Conservation (phyloP, 2,888 invertebrate species). For the Phyllotreta striolata region DNA sequence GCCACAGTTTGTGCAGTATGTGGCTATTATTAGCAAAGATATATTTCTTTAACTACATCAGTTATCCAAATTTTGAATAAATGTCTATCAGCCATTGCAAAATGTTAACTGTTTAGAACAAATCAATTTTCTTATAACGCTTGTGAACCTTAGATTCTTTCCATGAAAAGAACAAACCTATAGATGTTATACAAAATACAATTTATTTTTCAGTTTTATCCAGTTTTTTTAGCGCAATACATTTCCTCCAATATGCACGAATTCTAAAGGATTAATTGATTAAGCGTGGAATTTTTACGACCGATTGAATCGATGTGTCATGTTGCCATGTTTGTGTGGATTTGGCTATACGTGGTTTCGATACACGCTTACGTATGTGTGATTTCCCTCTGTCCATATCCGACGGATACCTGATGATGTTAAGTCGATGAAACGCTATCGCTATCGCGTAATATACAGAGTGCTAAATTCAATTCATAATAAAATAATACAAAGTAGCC, state of each 20-base stretch:
- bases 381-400: slow-evolving; percentile 36
- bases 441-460: slow-evolving; percentile 19
- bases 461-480: not conserved
- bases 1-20: too few relatives aligned
- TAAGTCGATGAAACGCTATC: slow-evolving; percentile 18
- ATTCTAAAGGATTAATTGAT: slow-evolving; percentile 40
- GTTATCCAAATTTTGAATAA: too few relatives aligned
- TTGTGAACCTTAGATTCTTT: too few relatives aligned
- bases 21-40: too few relatives aligned
- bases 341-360: slow-evolving; percentile 40
- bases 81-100: too few relatives aligned
- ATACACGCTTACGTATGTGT: slow-evolving; percentile 41
- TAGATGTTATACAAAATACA: too few relatives aligned
- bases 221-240: slow-evolving; percentile 6
- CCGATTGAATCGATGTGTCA: slow-evolving; percentile 39
- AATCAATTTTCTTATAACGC: too few relatives aligned
- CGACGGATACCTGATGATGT: slow-evolving; percentile 9
- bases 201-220: slow-evolving; percentile 22
- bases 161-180: too few relatives aligned
- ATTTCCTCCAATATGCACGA: slow-evolving; percentile 19
- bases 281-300: slow-evolving; percentile 41
- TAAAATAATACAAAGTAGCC: not conserved
- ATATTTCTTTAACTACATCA: too few relatives aligned
- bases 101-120: too few relatives aligned
- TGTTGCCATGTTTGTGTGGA: slow-evolving; percentile 40